Base-by-base conservation (phyloP, 2,113 vertebrate genomes). In the Eira barbara region DNA sequence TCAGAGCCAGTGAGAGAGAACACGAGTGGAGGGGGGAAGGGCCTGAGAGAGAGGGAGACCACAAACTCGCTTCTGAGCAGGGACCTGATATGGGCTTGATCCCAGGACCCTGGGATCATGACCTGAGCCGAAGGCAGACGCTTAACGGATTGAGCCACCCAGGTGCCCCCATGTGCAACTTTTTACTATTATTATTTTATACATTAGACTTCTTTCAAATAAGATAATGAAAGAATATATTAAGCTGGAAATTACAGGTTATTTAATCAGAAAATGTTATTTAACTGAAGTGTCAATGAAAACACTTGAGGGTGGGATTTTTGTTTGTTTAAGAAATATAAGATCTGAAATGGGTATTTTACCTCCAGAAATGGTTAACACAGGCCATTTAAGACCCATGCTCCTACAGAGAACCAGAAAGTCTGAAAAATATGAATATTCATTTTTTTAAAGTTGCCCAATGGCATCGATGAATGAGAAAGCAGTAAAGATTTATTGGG, bases 331-430 rank as follows among this genome's bases (percentile, higher is more conserved):
- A 91, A 59, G 59, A 84, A 95, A 78, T 42, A 61, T 15, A 73
- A 91, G 42, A 47, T 89, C 79, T 92, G 42, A 96, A 92, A 80
- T 45, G 36, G 42, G 27, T 71, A 90, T 67, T 90, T 89, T 42
- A 89, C 59, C 79, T 87, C 31, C 27, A 93, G 18, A 90, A 85
- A 87, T 73, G 59, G 39, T 31, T 42, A 80, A 18, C 89, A 52
- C 6, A 76, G 25, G 71, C 92, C 49, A 92, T 45, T 94, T 94
- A 94, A 42, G 45, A 94, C n/a, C 59, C 78, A 96, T 71, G 57
- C 7, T 82, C 29, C 67, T 74, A 71, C 21, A 63, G 34, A 82
- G 36, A 85, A 85, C 39, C 61, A 91, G 39, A 23, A 91, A 91
- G 83, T 12, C 59, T 95, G 31, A 76, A 95, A 86, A 79, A 83